Evolutionary conservation across 2,113 vertebrate species (phyloP).

Genomic region (Danionella cerebrum): DNA sequence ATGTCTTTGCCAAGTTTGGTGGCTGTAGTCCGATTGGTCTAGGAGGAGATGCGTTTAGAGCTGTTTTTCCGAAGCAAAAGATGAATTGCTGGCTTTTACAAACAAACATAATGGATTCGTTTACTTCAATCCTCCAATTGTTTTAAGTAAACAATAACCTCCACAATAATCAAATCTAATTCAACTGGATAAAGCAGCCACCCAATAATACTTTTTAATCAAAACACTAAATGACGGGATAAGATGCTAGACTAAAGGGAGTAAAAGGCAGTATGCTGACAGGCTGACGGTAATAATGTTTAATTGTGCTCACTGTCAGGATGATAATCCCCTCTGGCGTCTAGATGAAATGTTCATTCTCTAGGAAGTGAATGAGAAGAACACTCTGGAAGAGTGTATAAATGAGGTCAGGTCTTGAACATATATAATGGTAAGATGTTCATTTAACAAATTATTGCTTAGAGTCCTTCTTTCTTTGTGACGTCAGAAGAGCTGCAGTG

Average conservation of each 20-base stretch:
- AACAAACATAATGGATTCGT: no score
- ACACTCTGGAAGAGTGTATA: conserved; percentile 34
- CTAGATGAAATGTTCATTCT: conserved; percentile 54
- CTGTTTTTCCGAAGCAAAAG: no score
- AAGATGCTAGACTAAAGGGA: not conserved
- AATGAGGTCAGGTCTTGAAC: conserved; percentile 35
- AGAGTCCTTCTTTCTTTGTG: not conserved
- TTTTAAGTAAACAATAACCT: no score
- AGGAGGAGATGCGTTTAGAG: no score
- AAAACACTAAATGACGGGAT: not conserved
- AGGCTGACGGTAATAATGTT: conserved; percentile 38
- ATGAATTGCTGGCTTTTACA: no score
- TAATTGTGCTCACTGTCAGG: conserved; percentile 50
- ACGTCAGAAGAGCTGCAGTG: conserved; percentile 5
- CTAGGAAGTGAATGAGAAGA: conserved; percentile 38
- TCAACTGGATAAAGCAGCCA: not conserved
- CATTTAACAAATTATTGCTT: not conserved
- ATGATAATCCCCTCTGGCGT: conserved; percentile 44
- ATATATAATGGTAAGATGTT: not conserved
- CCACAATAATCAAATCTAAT: not conserved
- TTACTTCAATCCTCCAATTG: no score
- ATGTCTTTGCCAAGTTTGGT: no score
- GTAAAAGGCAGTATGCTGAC: conserved; percentile 5
- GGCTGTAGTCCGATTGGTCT: no score
- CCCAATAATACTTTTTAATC: not conserved